Conservation (phyloP, 1,140 invertebrate species). For the Drosophila equinoxialis region DNA sequence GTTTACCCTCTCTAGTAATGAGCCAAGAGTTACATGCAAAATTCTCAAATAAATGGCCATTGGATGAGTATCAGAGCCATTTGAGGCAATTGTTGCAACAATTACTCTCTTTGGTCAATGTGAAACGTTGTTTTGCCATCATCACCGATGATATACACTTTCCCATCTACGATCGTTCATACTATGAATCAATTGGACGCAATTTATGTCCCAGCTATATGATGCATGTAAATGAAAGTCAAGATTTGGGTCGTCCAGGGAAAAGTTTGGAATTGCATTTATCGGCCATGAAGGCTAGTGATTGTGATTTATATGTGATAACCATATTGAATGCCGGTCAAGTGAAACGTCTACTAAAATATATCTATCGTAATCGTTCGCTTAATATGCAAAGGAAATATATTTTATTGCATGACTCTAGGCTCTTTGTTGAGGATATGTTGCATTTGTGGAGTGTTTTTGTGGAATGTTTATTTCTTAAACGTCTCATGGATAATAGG, state of each 20-base stretch:
- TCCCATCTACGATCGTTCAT: constrained; percentile 51
- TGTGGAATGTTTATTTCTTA: constrained; percentile 89
- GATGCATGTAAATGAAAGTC: constrained; percentile 83
- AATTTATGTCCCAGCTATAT: constrained; percentile 40
- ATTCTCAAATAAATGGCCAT: not conserved
- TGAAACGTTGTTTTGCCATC: constrained; percentile 66
- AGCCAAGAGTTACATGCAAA: not conserved
- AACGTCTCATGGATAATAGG: constrained; percentile 35
- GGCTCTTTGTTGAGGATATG: constrained; percentile 86
- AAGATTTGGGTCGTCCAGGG: constrained; percentile 87
- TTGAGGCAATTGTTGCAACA: constrained; percentile 50
- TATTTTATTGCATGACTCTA: constrained; percentile 87
- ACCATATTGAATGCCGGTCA: constrained; percentile 89
- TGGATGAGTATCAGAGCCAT: constrained; percentile 37
- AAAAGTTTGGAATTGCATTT: constrained; percentile 38
- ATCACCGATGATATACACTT: constrained; percentile 68
- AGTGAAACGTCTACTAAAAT: constrained; percentile 86
- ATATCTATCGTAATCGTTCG: constrained; percentile 88
- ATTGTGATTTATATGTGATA: constrained; percentile 89
- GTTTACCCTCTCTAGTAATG: not conserved
- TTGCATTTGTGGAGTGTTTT: constrained; percentile 91
- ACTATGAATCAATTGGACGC: constrained; percentile 50
- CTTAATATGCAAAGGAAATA: constrained; percentile 88
- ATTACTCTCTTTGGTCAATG: constrained; percentile 48
- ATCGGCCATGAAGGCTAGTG: constrained; percentile 85